Evolutionary conservation across 1,140 invertebrate genomes (phyloP).

Genomic region (Sarcophaga peregrina): DNA sequence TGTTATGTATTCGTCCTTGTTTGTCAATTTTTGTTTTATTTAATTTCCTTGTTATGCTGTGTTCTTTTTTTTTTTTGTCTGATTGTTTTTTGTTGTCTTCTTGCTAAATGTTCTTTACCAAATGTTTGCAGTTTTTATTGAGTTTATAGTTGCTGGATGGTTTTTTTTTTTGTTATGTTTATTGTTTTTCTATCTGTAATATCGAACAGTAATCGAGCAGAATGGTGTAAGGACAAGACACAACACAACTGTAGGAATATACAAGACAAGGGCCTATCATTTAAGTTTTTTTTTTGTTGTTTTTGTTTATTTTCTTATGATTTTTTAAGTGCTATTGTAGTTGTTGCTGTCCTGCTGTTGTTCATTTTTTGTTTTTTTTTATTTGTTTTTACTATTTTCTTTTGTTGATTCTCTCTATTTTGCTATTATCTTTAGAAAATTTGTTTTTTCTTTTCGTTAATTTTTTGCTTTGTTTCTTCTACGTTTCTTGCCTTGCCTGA

Average conservation of each 20-base stretch:
- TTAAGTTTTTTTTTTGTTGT: no score
- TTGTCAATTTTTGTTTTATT: conserved; percentile 37
- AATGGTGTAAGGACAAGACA: no score
- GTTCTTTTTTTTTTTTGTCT: conserved; percentile 15
- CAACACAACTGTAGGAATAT: no score
- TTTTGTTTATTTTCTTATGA: no score
- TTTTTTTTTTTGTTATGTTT: conserved; percentile 17
- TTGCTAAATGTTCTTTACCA: conserved; percentile 20
- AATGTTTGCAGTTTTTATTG: conserved; percentile 35
- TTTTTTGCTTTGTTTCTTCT: background rate
- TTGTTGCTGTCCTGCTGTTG: background rate
- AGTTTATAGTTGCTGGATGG: background rate
- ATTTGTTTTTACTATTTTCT: conserved; percentile 23
- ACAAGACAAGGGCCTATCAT: no score
- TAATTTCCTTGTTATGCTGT: conserved; percentile 26
- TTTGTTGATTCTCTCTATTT: background rate
- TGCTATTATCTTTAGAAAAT: no score
- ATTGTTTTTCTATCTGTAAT: conserved; percentile 38
- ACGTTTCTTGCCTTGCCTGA: background rate
- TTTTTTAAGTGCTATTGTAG: background rate
- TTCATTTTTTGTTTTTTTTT: background rate
- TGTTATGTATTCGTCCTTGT: conserved; percentile 8
- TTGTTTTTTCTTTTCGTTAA: no score
- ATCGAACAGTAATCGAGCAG: background rate
- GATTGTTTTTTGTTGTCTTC: background rate